These are phyloP conservation scores for Chaetodon trifasciatus DNA, from an alignment of 2,797 vertebrate species.

Conservation along the genomic window DNA sequence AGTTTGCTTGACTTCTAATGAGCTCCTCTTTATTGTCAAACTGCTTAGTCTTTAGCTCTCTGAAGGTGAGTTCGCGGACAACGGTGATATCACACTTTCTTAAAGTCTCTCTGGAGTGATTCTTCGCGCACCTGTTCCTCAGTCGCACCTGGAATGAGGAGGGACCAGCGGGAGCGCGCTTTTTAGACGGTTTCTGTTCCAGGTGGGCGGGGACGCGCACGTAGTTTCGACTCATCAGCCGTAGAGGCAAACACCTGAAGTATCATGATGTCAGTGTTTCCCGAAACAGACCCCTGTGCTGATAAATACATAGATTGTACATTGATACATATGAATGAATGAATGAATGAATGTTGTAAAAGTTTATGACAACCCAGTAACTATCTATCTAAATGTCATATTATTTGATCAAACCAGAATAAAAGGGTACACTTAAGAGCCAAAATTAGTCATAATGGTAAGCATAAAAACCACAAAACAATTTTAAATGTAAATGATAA, in stretches of 20 bases:
- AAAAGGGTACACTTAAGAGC: background rate
- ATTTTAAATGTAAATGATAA: background rate
- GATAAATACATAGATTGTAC: background rate
- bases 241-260: conserved; percentile 51
- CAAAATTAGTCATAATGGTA: background rate
- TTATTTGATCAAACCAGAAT: background rate
- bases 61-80: rapidly evolving
- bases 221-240: conserved; percentile 79
- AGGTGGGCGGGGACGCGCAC: conserved; percentile 78
- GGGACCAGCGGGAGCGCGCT: conserved; percentile 72
- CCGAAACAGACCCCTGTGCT: background rate
- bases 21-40: background rate
- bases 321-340: background rate
- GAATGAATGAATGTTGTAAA: too few relatives aligned
- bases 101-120: background rate
- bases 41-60: background rate
- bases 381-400: background rate
- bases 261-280: conserved; percentile 79
- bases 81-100: background rate
- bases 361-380: too few relatives aligned
- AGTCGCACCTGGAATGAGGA: conserved; percentile 77
- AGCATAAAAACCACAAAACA: background rate
- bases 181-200: conserved; percentile 75
- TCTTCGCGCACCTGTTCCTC: conserved; percentile 78
- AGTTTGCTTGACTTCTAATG: background rate